Percentiles rank a stretch among this genome's conserved stretches.
Evolutionary conservation across 2,113 vertebrate species (phyloP).

Genomic region (Phasianus colchicus): DNA sequence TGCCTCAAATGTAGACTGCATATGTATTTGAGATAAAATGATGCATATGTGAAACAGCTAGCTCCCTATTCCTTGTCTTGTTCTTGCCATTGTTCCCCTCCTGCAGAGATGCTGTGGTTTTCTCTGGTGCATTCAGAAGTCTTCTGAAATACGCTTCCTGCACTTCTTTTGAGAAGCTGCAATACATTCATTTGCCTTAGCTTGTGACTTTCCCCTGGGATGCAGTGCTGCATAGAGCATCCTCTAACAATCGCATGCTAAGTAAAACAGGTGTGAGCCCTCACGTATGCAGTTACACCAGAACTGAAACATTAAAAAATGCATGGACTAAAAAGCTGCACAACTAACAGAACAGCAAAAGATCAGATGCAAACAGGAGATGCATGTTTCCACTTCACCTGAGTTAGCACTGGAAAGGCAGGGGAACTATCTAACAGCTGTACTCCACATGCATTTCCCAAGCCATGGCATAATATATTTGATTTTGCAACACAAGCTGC

Average conservation of each 20-base stretch:
- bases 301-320: background rate
- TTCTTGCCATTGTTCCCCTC: background rate
- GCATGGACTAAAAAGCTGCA: accelerated
- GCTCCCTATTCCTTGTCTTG: background rate
- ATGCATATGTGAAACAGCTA: background rate
- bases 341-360: background rate
- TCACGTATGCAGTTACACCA: accelerated
- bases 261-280: background rate
- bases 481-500: background rate
- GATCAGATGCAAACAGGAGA: accelerated
- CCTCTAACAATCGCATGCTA: too few relatives aligned
- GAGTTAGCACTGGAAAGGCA: background rate
- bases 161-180: background rate
- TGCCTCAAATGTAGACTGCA: background rate
- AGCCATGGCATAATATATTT: accelerated
- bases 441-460: accelerated
- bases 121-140: background rate
- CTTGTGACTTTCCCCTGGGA: background rate
- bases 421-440: accelerated
- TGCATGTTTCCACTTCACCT: too few relatives aligned
- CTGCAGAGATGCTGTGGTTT: background rate
- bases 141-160: background rate
- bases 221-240: accelerated
- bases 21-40: background rate
- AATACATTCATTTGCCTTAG: accelerated